Evolutionary conservation across 2,888 invertebrate species (phyloP), one percentile per base, ranked within the genome.

Genomic region (Coenonympha glycerion): DNA sequence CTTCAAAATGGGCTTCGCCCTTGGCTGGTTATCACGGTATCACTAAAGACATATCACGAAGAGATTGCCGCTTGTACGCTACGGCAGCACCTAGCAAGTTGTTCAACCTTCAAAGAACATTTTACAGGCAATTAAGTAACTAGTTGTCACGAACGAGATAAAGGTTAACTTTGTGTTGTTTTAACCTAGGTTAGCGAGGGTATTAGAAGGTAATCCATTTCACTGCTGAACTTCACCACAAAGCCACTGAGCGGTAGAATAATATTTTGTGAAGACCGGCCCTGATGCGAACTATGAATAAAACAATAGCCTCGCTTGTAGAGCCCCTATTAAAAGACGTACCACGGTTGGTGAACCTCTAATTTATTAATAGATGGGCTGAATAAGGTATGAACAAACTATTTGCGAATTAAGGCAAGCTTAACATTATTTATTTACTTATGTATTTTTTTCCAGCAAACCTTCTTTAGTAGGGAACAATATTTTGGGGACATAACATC

Each of bases 251-350:
- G 49, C 34, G 24, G 33, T 33, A 22, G 40, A 50, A 50, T 46
- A 49, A 36, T 53, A 46, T 46, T 53, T 53, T 53, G 53, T 40
- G 41, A 49, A 53, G 46, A 41, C 40, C 45, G 44, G 31, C 49
- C 34, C 41, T 49, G 45, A 49, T 46, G 46, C 34, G 45, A 22
- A 30, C 45, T 41, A 49, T 49, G 53, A 53, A 53, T 53, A 53
- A 53, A 53, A 46, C 53, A 53, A 36, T 28, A 40, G 34, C 19
- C 15, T 15, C 37, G 22, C 26, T 15, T 16, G 33, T 16, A 31
- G 22, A 30, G 30, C 22, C 15, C 40, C 46, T 40, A 39, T 31
- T 36, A 44, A 16, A 19, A 37, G 39, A 11, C 13, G 39, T 39
- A 30, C 18, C 41, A 4, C 19, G 19, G 41, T 41, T 28, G 18